A percentile compares a stretch with the other conserved stretches of the same genome.
These are phyloP conservation scores for Margarornis squamiger DNA, from an alignment of 2,797 vertebrate genomes.

Conservation along the genomic window DNA sequence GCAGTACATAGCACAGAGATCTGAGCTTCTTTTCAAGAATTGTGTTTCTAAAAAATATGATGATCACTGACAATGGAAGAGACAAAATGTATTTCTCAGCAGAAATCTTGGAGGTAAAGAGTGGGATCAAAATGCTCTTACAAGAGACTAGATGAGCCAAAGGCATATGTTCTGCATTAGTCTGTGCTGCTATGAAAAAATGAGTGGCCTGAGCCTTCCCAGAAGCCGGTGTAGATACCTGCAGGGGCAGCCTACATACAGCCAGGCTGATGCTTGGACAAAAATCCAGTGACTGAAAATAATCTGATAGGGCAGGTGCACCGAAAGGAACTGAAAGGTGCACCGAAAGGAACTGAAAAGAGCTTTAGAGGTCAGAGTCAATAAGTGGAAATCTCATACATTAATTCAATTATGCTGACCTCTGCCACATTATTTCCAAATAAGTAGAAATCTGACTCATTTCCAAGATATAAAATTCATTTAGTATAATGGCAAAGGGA, in stretches of 20 bases:
- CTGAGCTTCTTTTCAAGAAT: not conserved
- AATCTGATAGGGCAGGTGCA: not conserved
- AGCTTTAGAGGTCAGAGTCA: not conserved
- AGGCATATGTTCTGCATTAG: not conserved
- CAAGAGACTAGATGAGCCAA: not conserved
- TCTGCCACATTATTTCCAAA: constrained; percentile 4
- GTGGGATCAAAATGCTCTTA: not conserved
- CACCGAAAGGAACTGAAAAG: constrained; percentile 6
- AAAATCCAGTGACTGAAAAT: not conserved
- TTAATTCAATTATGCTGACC: constrained; percentile 17
- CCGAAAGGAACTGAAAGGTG: not conserved
- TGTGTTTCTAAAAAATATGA: not conserved
- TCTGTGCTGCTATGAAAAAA: not conserved
- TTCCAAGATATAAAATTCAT: constrained; percentile 5
- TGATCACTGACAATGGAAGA: not conserved
- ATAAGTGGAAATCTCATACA: not conserved
- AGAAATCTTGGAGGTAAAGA: not conserved
- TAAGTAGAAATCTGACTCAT: constrained; percentile 31
- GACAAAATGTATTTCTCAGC: not conserved
- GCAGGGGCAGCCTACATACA: not conserved
- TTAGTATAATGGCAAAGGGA: not conserved
- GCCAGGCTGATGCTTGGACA: not conserved
- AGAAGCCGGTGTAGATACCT: not conserved
- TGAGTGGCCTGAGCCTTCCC: not conserved
- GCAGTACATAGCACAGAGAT: not conserved